Evolutionary conservation across 2,113 vertebrate species (phyloP), one percentile per base, ranked within the genome.

Genomic region (Acrocephalus kingi): DNA sequence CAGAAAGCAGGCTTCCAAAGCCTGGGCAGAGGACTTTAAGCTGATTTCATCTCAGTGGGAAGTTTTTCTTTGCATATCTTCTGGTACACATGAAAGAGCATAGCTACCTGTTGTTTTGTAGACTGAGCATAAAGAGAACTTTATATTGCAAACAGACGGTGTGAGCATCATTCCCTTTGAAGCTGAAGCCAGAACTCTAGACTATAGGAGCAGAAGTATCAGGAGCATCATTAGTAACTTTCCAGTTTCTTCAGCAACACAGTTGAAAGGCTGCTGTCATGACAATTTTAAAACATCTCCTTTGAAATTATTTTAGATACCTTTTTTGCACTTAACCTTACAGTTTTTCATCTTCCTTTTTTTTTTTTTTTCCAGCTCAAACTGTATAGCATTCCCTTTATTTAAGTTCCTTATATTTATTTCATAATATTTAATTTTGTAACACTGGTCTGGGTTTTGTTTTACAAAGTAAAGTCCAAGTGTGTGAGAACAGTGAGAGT

Each of bases 161-260:
- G 73, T 62, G 76, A 90, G 62, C 46, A 86, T 48, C 27, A 72
- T 84, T 93, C 20, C 20, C 83, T 96, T 96, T 96, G 96, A 97
- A 95, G 94, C 9, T 2, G 0, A 95, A 90, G 56, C 48, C 64
- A 87, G 75, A 94, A 68, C 21, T 89, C 68, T 27, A 67, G 61
- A 27, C 59, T 72, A 56, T 56, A 52, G 76, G 2, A 27, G 45
- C 25, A 90, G 76, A 90, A 92, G 51, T 90, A 87, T 46, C 73
- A 79, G 88, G 41, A 87, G n/a, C 41, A 78, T 93, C 92, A 82
- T 97, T 96, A 96, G 80, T 64, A 87, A 89, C 93, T 92, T 96
- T 59, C 22, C 56, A 28, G 10, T 89, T 90, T 87, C 85, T 89
- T 86, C 87, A 84, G 68, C 48, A 61, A 61, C 54, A 80, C 54